Conservation (phyloP, 2,113 vertebrate species). For the Callipepla squamata region DNA sequence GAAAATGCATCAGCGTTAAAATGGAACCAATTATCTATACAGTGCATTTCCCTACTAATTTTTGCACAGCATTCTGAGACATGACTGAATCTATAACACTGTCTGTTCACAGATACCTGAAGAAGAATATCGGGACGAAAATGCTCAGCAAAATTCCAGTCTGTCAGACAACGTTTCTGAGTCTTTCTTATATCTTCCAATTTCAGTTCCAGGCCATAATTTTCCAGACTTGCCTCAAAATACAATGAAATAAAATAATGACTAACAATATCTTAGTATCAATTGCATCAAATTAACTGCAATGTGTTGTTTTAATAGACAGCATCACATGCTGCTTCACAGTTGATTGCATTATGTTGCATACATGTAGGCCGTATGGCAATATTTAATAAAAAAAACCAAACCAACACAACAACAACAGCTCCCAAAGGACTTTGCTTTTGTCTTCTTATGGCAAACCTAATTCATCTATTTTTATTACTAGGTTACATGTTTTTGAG, state of each 20-base stretch:
- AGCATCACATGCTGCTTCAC: not conserved
- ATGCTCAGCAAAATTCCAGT: constrained; percentile 88
- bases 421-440: constrained; percentile 59
- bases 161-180: constrained; percentile 80
- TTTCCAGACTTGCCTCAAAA: constrained; percentile 63
- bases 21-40: not conserved
- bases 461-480: constrained; percentile 79
- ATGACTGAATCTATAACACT: not conserved
- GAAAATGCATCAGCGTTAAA: not conserved
- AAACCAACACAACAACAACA: not conserved
- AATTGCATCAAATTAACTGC: constrained; percentile 26
- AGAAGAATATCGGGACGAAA: constrained; percentile 80
- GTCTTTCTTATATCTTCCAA: constrained; percentile 80
- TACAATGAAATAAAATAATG: constrained; percentile 14
- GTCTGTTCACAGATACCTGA: constrained; percentile 81
- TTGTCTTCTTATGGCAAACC: constrained; percentile 66
- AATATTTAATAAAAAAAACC: constrained; percentile 55
- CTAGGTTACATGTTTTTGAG: constrained; percentile 74
- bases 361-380: constrained; percentile 67
- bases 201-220: constrained; percentile 12
- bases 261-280: constrained; percentile 19
- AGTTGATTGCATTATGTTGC: constrained; percentile 63
- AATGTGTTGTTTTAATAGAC: constrained; percentile 24
- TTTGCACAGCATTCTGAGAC: not conserved
- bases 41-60: not conserved